A percentile compares a stretch with the other conserved stretches of the same genome.
phyloP scores from a whole-genome alignment of 2,113 vertebrate genomes.

The Labrus mixtus region DNA sequence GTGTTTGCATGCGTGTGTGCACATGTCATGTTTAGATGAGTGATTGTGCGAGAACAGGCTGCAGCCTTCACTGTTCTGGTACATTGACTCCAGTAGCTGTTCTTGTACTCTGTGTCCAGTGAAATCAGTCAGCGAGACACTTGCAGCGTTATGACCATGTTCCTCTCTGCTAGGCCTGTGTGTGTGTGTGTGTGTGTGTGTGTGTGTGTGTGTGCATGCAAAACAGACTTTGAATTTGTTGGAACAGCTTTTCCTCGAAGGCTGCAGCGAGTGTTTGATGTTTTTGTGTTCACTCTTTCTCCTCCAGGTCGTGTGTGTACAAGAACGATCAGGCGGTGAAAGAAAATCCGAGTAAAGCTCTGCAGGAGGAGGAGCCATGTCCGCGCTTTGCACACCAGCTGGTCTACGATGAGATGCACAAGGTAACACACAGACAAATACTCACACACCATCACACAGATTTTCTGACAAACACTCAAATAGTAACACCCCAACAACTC shows the following conservation, averaged over 20 bases:
- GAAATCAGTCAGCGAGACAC: conserved; percentile 33
- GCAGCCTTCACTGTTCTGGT: conserved; percentile 46
- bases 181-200: background rate
- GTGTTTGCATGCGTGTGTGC: background rate
- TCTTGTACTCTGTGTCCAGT: conserved; percentile 35
- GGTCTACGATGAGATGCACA: conserved; percentile 98
- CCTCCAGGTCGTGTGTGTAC: conserved; percentile 95
- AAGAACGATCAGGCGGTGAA: conserved; percentile 98
- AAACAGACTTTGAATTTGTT: background rate
- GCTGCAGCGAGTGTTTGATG: conserved; percentile 1
- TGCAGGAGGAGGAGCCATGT: conserved; percentile 98
- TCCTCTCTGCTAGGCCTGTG: background rate
- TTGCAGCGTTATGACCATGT: background rate
- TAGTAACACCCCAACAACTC: background rate
- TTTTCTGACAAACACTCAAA: background rate
- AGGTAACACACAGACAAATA: conserved; percentile 82
- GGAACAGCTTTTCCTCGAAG: conserved; percentile 6
- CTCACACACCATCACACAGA: background rate
- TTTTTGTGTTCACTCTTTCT: background rate
- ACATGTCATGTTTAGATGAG: conserved; percentile 19
- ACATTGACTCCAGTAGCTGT: conserved; percentile 38
- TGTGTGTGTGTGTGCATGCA: background rate
- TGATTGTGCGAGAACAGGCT: conserved; percentile 42
- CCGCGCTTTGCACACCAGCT: conserved; percentile 99
- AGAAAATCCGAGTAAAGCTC: conserved; percentile 93